These are phyloP conservation scores for Lasaia peninsularis DNA, from an alignment of 1,140 invertebrate species.

Conservation along the genomic window DNA sequence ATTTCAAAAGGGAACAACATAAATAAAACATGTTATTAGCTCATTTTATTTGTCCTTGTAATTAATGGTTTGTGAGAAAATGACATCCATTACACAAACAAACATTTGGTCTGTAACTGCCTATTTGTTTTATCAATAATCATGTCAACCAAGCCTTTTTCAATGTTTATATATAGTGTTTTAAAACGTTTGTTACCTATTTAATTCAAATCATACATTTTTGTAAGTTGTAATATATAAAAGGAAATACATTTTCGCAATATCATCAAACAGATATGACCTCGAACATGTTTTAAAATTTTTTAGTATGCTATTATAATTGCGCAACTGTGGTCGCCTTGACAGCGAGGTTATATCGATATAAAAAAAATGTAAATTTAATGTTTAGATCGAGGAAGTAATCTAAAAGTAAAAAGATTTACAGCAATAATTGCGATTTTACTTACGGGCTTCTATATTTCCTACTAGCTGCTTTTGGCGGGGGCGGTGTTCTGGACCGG, in stretches of 20 bases:
- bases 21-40: no score
- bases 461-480: constrained; percentile 61
- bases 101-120: no score
- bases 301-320: constrained; percentile 28
- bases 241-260: not conserved
- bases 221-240: not conserved
- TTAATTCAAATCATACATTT: no score
- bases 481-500: constrained; percentile 69
- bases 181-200: no score
- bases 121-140: no score
- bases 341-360: constrained; percentile 53
- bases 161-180: not conserved
- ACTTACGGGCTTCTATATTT: constrained; percentile 72
- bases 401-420: not conserved
- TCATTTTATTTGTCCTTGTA: no score
- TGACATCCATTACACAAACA: no score
- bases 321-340: constrained; percentile 57
- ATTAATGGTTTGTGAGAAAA: no score
- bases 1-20: no score
- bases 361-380: constrained; percentile 16
- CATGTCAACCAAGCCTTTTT: no score
- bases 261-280: not conserved
- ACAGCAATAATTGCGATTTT: not conserved
- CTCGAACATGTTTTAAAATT: not conserved
- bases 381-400: not conserved